phyloP scores from a whole-genome alignment of 2,888 invertebrate species.

The Muschampia staudingeri region DNA sequence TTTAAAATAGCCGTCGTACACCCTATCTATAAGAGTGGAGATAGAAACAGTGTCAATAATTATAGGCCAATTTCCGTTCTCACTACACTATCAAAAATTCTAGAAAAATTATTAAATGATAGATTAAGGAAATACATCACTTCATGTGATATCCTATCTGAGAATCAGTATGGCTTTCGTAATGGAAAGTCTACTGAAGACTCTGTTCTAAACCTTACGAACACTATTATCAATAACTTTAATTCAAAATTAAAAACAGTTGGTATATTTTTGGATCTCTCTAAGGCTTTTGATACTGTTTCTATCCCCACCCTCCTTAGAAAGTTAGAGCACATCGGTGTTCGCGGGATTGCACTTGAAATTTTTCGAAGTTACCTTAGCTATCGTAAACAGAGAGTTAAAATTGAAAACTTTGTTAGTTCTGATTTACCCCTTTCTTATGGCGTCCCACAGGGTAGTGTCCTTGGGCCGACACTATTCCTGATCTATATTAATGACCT shows the following conservation, averaged over 20 bases:
- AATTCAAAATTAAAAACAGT: slow-evolving; percentile 2
- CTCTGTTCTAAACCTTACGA: background rate
- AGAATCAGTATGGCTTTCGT: background rate
- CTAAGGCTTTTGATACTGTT: background rate
- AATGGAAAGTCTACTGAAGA: background rate
- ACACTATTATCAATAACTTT: background rate
- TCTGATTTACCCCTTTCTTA: background rate
- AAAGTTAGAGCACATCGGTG: background rate
- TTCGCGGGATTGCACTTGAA: background rate
- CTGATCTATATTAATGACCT: background rate
- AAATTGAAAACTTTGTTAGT: background rate
- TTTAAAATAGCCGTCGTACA: background rate
- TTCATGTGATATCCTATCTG: background rate
- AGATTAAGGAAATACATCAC: background rate
- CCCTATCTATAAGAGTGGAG: background rate
- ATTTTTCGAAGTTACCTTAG: background rate
- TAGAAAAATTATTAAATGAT: background rate
- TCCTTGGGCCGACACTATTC: background rate
- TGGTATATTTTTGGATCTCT: background rate
- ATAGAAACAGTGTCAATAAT: background rate
- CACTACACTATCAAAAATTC: background rate
- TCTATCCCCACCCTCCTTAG: background rate
- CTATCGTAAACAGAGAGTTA: background rate
- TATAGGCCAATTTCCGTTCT: background rate
- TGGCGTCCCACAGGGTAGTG: background rate